Base-by-base conservation (phyloP, 2,888 invertebrate species). In the Lymantria monacha region DNA sequence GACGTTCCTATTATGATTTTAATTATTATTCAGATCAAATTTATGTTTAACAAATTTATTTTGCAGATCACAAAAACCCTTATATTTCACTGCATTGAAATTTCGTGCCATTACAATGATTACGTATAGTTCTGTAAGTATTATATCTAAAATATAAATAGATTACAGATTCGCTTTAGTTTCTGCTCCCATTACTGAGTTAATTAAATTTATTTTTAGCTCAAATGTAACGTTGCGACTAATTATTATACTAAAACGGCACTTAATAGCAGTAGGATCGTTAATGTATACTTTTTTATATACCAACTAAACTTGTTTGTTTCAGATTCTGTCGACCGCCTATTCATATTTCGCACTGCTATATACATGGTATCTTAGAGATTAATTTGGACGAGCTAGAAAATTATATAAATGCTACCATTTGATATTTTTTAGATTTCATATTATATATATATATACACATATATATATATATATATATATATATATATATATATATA, bases 301-400 rank as follows among this genome's bases (percentile, higher is more conserved):
- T 22, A 22, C 22, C 2, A 22, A 22, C 5, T 22, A 22, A 22
- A 22, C 2, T 22, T 22, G 22, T 22, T 61, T 53, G 49, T 74
- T 85, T 61, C 85, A 87, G 86, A 82, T 86, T 57, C 66, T 87
- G 11, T 82, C 85, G 9, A 83, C 70, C 11, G 76, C 86, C 0
- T 86, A 86, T 65, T 87, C 85, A 2, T 87, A 87, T 61, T 87
- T 87, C 49, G 78, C 86, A 1, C 62, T 87, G 46, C 69, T 87
- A 30, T 85, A 84, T 54, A 83, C 85, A 7, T 71, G 81, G 37
- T 86, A 83, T 62, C 69, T 73, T 30, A 69, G 74, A 42, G 62
- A 77, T 60, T 79, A 55, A 59, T 1, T 30, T 22, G 22, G 22
- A 22, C 13, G 30, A 7, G 33, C 7, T 9, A 33, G 9, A 33